Evolutionary conservation across 2,888 invertebrate genomes (phyloP), one percentile per base, ranked within the genome.

Genomic region (Chalcis sispes): DNA sequence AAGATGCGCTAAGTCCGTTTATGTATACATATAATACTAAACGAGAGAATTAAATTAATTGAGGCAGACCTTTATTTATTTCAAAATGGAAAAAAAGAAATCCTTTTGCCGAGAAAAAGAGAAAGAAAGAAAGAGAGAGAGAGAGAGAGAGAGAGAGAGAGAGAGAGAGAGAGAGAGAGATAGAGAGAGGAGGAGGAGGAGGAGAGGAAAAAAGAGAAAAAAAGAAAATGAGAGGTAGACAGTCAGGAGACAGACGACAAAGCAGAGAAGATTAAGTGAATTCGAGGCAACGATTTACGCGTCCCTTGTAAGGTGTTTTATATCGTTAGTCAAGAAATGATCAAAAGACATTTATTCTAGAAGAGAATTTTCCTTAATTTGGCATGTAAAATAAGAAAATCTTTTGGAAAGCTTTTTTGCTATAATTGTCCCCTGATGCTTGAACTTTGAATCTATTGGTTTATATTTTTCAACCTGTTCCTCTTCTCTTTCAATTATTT

Each of bases 311-410:
- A 36, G 42, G 20, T 18, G 13, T 5, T 2, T 27, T 58, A 42
- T 61, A 40, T 7, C 1, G 2, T 23, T 13, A 52, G 13, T 13
- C 0, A 15, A 32, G 66, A 15, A 48, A 77, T 72, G 71, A 77
- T 74, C 70, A 77, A 77, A 77, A 71, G 77, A 70, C 73, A 66
- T 73, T 77, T 73, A 77, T 77, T 69, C 77, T 20, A n/a, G 72
- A 73, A 73, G 66, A 66, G 69, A 59, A 64, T 46, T 54, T 62
- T 27, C 48, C 42, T 72, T 61, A 40, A 62, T 64, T 70, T 23
- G 54, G 64, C 62, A 62, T 32, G 54, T 42, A 69, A 59, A 72
- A 36, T 40, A 25, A 54, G 50, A 69, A 72, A 77, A 69, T 56
- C 29, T 58, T 67, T 42, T 13, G 61, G 20, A 20, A 20, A 36